Evolutionary conservation across 2,797 vertebrate genomes (phyloP).

Genomic region (Scarus forsteni): DNA sequence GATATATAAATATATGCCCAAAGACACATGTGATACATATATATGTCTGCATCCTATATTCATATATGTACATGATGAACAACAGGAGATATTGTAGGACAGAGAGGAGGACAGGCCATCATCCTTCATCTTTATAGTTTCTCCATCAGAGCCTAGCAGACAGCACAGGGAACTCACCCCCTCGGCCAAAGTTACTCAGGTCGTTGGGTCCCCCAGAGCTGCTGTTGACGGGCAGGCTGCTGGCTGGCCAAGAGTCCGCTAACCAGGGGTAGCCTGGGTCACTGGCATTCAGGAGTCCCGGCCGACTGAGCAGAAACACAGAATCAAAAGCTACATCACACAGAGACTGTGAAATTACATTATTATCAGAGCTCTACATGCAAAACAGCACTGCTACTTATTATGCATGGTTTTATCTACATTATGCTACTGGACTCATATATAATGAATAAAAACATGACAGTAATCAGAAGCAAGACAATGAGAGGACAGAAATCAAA

Average conservation of each 20-base stretch:
- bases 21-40: constrained; percentile 56
- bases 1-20: constrained; percentile 73
- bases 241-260: constrained; percentile 97
- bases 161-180: constrained; percentile 84
- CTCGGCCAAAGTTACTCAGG: constrained; percentile 94
- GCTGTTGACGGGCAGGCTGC: constrained; percentile 96
- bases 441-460: constrained; percentile 49
- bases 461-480: constrained; percentile 46
- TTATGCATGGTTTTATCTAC: constrained; percentile 26
- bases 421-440: constrained; percentile 23
- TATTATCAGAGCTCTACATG: constrained; percentile 7
- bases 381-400: constrained; percentile 3
- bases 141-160: constrained; percentile 4
- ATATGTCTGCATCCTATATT: constrained; percentile 40
- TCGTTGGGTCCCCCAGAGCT: constrained; percentile 93
- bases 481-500: constrained; percentile 51
- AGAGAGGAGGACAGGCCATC: constrained; percentile 20
- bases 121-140: constrained; percentile 42
- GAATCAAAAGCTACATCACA: constrained; percentile 28
- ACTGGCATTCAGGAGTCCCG: constrained; percentile 93
- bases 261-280: constrained; percentile 98
- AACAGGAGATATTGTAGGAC: constrained; percentile 9
- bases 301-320: constrained; percentile 85
- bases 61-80: constrained; percentile 50
- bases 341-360: constrained; percentile 28